These are phyloP conservation scores for Drosophila formosana DNA, from an alignment of 2,888 invertebrate genomes.

Conservation along the genomic window DNA sequence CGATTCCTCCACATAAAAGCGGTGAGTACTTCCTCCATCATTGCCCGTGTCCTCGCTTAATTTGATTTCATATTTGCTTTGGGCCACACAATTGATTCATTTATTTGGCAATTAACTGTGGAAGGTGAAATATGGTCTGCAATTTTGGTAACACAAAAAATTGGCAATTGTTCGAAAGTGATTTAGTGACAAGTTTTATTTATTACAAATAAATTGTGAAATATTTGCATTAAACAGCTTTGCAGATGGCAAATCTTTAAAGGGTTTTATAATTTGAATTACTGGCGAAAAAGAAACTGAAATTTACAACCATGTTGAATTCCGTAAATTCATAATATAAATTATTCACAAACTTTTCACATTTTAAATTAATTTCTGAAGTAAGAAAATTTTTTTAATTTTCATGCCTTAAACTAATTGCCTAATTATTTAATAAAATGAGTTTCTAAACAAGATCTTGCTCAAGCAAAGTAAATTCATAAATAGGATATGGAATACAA, in stretches of 20 bases:
- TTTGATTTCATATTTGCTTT: conserved; percentile 31
- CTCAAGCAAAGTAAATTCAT: neutral
- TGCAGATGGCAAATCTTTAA: too few species aligned
- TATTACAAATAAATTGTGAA: neutral
- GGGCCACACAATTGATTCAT: conserved; percentile 31
- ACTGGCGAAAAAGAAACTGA: too few species aligned
- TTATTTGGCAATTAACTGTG: conserved; percentile 12
- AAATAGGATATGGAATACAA: neutral
- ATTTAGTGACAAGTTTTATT: neutral
- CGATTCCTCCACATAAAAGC: conserved; percentile 21
- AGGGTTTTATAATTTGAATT: too few species aligned
- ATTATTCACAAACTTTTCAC: too few species aligned
- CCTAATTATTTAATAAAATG: neutral
- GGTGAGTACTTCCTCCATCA: conserved; percentile 41
- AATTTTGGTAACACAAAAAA: neutral
- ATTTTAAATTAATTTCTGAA: too few species aligned
- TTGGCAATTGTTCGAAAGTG: neutral
- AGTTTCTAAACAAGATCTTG: neutral
- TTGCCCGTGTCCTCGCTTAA: conserved; percentile 19
- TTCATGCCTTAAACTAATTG: too few species aligned
- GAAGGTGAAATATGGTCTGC: neutral
- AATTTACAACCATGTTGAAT: too few species aligned
- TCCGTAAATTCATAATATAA: too few species aligned
- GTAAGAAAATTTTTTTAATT: too few species aligned
- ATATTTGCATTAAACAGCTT: neutral